These are phyloP conservation scores for Syritta pipiens DNA, from an alignment of 2,888 invertebrate genomes.

Conservation along the genomic window DNA sequence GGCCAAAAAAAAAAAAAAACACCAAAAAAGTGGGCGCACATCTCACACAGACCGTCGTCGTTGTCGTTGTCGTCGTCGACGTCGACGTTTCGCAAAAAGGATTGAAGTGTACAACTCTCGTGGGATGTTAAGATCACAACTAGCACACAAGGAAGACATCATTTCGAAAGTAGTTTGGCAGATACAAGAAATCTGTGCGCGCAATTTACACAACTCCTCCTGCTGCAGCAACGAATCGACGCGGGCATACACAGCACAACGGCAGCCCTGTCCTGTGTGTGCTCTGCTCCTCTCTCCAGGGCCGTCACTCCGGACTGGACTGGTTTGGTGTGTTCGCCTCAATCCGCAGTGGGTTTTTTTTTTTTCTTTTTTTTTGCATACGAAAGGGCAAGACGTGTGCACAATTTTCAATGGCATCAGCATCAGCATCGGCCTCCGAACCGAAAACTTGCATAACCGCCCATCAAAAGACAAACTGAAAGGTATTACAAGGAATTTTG, in stretches of 20 bases:
- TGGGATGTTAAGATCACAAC: constrained; percentile 48
- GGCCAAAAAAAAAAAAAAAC: background rate
- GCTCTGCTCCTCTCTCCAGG: constrained; percentile 22
- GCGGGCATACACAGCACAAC: background rate
- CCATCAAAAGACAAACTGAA: constrained; percentile 68
- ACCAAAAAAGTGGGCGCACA: constrained; percentile 45
- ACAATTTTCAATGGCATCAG: constrained; percentile 64
- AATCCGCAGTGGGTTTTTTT: background rate
- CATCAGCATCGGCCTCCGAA: no score
- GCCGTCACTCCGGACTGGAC: constrained; percentile 28
- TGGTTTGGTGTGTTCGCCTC: constrained; percentile 45
- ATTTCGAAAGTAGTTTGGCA: constrained; percentile 69
- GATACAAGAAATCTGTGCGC: constrained; percentile 68
- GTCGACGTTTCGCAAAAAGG: constrained; percentile 32
- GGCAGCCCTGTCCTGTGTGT: background rate
- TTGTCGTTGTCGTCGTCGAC: no score
- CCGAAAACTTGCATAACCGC: constrained; percentile 69
- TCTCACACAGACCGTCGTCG: no score
- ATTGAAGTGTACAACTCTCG: constrained; percentile 48
- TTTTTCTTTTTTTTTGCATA: constrained; percentile 40
- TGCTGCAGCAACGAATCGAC: constrained; percentile 39
- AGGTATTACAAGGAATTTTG: constrained; percentile 69
- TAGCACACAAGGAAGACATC: constrained; percentile 66
- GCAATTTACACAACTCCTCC: constrained; percentile 65
- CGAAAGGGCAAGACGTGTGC: constrained; percentile 43